Evolutionary conservation across 1,140 invertebrate species (phyloP), one percentile per base, ranked within the genome.

Genomic region (Palaemon carinicauda): DNA sequence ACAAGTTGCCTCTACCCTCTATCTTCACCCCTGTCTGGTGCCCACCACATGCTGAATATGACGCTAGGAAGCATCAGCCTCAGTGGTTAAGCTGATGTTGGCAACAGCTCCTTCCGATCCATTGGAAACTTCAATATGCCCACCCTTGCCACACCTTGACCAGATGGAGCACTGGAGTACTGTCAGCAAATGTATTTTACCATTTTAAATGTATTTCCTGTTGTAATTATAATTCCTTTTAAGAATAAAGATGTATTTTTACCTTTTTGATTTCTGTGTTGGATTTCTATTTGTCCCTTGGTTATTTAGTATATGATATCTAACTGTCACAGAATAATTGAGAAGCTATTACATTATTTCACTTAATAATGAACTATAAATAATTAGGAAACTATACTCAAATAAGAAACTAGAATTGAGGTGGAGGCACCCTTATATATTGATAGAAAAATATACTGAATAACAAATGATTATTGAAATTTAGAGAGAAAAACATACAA

Each of bases 381-480:
- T n/a, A 65, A 65, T 65, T 65, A 65, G 29, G 60, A 65, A 65
- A 65, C 60, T 65, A 65, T 65, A 65, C 60, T 65, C 60, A 65
- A 9, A 65, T 65, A 65, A 65, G 60, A 65, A 65, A 65, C 60
- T 65, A 65, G 17, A 21, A 65, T 65, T n/a, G n/a, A n/a, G n/a
- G n/a, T n/a, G n/a, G n/a, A n/a, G n/a, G n/a, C n/a, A n/a, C n/a
- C n/a, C 5, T 65, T 65, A 65, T 65, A 65, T 65, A 65, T 65
- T 65, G 17, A n/a, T n/a, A n/a, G n/a, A n/a, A n/a, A n/a, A n/a
- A n/a, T 65, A 65, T 65, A 65, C 60, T 65, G 5, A 65, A 65
- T 7, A 65, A 65, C 5, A 65, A 65, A 65, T 27, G 60, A 65
- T 65, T 65, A 65, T 65, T 65, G 60, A 65, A 65, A 65, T 65